These are phyloP conservation scores for Dromaius novaehollandiae DNA, from an alignment of 2,113 vertebrate genomes.

Conservation along the genomic window DNA sequence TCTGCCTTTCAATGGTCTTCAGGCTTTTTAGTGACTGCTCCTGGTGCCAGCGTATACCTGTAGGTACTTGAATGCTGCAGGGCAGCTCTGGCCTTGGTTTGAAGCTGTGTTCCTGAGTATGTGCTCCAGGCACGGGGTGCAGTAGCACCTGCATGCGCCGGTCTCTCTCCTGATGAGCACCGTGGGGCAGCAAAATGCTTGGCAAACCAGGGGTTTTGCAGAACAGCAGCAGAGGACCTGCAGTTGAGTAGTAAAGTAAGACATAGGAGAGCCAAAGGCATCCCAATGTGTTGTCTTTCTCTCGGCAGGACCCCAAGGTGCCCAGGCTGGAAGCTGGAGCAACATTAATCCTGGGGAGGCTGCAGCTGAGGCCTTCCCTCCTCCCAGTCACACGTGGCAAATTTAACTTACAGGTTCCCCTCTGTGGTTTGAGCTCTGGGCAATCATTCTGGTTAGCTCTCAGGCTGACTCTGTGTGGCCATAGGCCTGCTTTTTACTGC, in stretches of 20 bases:
- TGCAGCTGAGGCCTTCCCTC: neutral
- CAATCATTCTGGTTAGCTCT: neutral
- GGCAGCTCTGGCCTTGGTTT: neutral
- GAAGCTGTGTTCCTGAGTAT: neutral
- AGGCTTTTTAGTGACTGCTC: neutral
- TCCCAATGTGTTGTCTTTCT: no score
- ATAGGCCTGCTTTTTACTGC: neutral
- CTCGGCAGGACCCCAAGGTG: neutral
- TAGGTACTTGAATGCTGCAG: neutral
- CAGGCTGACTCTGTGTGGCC: neutral
- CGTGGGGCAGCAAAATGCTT: neutral
- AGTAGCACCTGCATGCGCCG: no score
- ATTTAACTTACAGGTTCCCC: neutral
- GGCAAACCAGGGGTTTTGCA: neutral
- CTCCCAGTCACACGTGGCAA: fast-evolving
- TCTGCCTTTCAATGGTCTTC: neutral
- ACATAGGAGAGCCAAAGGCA: neutral
- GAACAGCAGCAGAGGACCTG: neutral
- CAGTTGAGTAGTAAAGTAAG: neutral
- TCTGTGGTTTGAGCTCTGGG: neutral
- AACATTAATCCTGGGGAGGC: neutral
- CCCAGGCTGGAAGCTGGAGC: neutral
- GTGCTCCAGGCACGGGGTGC: no score
- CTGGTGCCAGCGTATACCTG: neutral
- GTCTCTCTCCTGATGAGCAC: neutral